phyloP scores from a whole-genome alignment of 2,888 invertebrate species.

The Tetranychus piercei region DNA sequence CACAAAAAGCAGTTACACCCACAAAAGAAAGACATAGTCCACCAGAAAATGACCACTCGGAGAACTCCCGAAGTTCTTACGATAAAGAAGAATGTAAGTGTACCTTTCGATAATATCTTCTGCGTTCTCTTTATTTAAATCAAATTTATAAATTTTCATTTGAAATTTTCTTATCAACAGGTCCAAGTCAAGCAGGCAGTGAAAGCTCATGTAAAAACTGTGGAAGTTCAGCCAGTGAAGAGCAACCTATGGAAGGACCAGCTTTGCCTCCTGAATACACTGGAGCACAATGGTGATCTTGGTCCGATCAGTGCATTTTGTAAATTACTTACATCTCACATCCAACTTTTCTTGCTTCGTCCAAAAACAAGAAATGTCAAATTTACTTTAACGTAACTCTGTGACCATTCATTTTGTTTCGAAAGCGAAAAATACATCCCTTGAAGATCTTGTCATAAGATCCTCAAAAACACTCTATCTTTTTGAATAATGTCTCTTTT shows the following conservation, averaged over 20 bases:
- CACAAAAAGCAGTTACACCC: neutral
- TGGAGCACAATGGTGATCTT: neutral
- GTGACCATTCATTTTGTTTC: neutral
- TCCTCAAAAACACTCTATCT: neutral
- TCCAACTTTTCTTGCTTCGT: neutral
- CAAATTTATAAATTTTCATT: neutral
- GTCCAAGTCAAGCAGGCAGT: neutral
- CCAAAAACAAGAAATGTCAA: neutral
- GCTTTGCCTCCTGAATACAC: slow-evolving; percentile 17
- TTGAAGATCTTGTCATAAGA: neutral
- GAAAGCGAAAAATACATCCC: neutral
- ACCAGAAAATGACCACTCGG: neutral
- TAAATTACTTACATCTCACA: neutral
- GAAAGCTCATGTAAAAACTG: slow-evolving; percentile 9
- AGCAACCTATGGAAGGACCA: slow-evolving; percentile 16
- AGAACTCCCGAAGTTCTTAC: neutral
- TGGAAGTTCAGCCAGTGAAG: slow-evolving; percentile 8
- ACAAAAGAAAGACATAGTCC: neutral
- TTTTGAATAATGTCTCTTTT: neutral
- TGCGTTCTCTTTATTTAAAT: too few species aligned
- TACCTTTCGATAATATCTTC: too few species aligned
- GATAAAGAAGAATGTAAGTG: slow-evolving; percentile 6
- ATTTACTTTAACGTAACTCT: neutral
- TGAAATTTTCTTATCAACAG: neutral
- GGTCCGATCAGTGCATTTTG: neutral